Conservation (phyloP, 2,113 vertebrate genomes). For the Crotalus tigris region DNA sequence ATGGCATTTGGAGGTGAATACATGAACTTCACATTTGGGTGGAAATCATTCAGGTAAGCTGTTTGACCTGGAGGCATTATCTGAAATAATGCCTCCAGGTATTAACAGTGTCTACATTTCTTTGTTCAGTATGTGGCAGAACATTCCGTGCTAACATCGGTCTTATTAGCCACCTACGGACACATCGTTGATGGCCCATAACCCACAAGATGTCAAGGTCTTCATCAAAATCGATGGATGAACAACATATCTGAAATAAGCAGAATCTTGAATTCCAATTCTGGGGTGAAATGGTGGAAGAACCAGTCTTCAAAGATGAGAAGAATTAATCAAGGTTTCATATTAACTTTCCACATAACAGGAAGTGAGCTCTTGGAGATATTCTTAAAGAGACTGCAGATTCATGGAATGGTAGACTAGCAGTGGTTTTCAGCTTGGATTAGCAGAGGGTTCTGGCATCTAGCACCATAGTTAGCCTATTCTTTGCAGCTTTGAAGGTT, state of each 20-base stretch:
- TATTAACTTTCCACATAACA: background rate
- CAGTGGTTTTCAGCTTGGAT: background rate
- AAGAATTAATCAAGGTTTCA: background rate
- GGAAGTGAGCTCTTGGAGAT: background rate
- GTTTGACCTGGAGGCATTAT: background rate
- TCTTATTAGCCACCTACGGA: no score
- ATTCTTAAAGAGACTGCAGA: background rate
- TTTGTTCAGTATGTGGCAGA: no score
- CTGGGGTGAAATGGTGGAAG: background rate
- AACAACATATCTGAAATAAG: background rate
- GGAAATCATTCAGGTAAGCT: background rate
- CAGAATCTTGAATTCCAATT: background rate
- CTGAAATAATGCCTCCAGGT: background rate
- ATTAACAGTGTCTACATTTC: no score
- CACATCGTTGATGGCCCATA: no score
- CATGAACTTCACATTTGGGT: no score
- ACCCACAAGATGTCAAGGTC: no score
- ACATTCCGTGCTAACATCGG: no score
- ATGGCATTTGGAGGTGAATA: no score
- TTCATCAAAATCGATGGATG: no score
- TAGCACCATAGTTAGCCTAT: background rate
- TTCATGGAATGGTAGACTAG: background rate
- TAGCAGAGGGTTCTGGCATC: background rate
- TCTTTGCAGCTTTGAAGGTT: background rate
- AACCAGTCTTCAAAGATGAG: background rate